Evolutionary conservation across 2,113 vertebrate genomes (phyloP).

Genomic region (Glaucomys volans): DNA sequence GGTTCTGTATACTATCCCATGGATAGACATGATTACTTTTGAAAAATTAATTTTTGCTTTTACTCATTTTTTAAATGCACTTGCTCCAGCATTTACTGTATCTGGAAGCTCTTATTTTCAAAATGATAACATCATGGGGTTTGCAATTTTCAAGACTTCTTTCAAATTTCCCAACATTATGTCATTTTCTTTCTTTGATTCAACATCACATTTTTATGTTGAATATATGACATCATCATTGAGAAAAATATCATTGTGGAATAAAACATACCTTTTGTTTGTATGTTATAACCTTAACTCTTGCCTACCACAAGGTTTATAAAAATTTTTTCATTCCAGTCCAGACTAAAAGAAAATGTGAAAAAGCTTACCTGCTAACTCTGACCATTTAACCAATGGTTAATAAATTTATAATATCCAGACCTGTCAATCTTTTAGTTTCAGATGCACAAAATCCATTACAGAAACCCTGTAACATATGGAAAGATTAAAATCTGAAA

Average conservation of each 20-base stretch:
- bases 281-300: not conserved
- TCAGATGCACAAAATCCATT: slow-evolving; percentile 87
- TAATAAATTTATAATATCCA: slow-evolving; percentile 87
- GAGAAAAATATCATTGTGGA: not conserved
- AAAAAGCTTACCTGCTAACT: slow-evolving; percentile 66
- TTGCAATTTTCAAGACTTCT: not conserved
- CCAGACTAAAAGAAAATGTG: slow-evolving; percentile 58
- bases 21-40: not conserved
- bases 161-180: not conserved
- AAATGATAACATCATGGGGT: not conserved
- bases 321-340: slow-evolving; percentile 67
- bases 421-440: slow-evolving; percentile 87
- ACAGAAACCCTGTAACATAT: slow-evolving; percentile 87
- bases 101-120: not conserved
- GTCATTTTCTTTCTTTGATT: slow-evolving; percentile 6
- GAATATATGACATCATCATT: slow-evolving; percentile 9
- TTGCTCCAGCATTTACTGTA: not conserved
- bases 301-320: not conserved
- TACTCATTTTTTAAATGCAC: not conserved
- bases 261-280: slow-evolving; percentile 16
- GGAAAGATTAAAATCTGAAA: slow-evolving; percentile 90
- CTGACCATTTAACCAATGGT: slow-evolving; percentile 84
- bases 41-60: not conserved
- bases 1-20: not conserved
- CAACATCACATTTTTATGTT: not conserved